Evolutionary conservation across 2,113 vertebrate genomes (phyloP), one percentile per base, ranked within the genome.

Genomic region (Corythoichthys intestinalis): DNA sequence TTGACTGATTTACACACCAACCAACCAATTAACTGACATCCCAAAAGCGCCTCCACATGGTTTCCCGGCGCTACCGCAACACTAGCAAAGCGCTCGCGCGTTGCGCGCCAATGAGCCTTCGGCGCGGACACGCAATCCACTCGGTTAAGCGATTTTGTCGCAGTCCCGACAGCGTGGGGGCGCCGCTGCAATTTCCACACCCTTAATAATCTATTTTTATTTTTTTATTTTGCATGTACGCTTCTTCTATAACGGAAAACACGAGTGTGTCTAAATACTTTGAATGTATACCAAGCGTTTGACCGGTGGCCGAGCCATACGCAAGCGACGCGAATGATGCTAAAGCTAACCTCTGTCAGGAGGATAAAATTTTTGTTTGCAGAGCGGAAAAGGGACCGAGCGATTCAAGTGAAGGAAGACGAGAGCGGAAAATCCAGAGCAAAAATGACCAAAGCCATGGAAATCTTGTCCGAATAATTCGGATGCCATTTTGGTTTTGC

Each of bases 231-330:
- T 46, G 60, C 60, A 62, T 46, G 60, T 20, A 20, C 28, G 34
- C 34, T 37, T 37, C 35, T 58, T 13, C 56, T 15, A 6, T 10
- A 28, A 62, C 10, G 17, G 10, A 41, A 47, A 63, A 46, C n/a
- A 34, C 44, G 12, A 6, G 56, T 6, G 61, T 63, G 61, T 63
- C 61, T 63, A 47, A 63, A 47, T 46, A 47, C 41, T 58, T 37
- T 58, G 56, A 63, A 47, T 28, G 44, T 47, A 63, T 14, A 47
- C 20, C n/a, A 34, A 47, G 34, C 6, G 61, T 63, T 63, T 13
- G 20, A 14, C n/a, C 5, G 10, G 61, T 63, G 61, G 61, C 61
- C 61, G 10, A 63, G 61, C 61, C 61, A 34, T 5, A 47, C 13
- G 34, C 35, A 20, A 11, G 20, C 5, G 6, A 63, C 34, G n/a